A percentile compares a stretch with the other conserved stretches of the same genome.
Evolutionary conservation across 35 echinoderm and acorn worm genomes (phyloP).

Genomic region (Strongylocentrotus purpuratus): DNA sequence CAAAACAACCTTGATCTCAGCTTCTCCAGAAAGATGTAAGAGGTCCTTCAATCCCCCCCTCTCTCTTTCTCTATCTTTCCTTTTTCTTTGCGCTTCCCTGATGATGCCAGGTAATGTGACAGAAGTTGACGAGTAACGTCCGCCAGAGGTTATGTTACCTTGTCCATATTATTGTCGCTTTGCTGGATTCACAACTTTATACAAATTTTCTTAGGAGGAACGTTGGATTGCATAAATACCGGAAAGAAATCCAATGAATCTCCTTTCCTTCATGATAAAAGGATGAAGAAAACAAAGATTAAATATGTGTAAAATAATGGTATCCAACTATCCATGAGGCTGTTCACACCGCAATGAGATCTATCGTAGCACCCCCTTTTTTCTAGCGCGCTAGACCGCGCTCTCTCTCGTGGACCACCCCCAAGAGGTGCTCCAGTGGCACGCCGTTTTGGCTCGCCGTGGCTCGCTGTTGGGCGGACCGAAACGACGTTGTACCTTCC

Average conservation of each 20-base stretch:
- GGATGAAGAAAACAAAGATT: not conserved
- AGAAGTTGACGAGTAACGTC: not conserved
- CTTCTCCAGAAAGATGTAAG: no score
- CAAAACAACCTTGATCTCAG: no score
- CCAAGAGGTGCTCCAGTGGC: no score
- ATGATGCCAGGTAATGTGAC: not conserved
- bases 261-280: not conserved
- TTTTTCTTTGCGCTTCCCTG: not conserved
- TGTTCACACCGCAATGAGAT: no score
- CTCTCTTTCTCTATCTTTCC: not conserved
- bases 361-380: no score
- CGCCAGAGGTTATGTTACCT: not conserved
- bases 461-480: no score
- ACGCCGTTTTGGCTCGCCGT: no score
- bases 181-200: not conserved
- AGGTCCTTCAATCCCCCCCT: not conserved
- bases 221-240: not conserved
- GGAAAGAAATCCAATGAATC: not conserved
- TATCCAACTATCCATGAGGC: not conserved
- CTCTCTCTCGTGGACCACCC: no score
- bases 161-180: not conserved
- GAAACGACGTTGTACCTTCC: no score
- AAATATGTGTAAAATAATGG: not conserved
- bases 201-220: not conserved
- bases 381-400: no score